Base-by-base conservation (phyloP, 2,888 invertebrate species). In the Hyppa rectilinea region DNA sequence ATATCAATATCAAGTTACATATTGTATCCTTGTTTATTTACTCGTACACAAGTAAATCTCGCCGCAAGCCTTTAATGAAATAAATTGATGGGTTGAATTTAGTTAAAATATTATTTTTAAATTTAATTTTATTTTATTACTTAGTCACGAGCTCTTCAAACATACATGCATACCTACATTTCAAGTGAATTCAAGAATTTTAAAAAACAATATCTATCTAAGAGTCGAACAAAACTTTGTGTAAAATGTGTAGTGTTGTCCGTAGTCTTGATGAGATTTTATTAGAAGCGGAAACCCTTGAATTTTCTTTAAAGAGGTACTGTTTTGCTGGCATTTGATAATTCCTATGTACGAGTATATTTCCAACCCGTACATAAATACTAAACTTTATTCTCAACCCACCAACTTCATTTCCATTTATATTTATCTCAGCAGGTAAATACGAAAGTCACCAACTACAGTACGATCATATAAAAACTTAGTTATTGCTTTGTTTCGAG, bases 391-490 rank as follows among this genome's bases (percentile, higher is more conserved):
- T 47, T 53, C 26, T 50, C 26, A 60, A 36, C 10, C 49, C n/a
- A 55, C 52, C 29, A 38, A 63, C 26, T 73, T 67, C 10, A 74
- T 75, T 75, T 59, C 26, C 31, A 36, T 71, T 63, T 66, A 4
- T 40, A 61, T 75, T 58, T 53, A 40, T 45, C 34, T 26, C 12
- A 29, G 34, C 45, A 60, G 43, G 43, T 43, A 40, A 52, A 40
- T 43, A 26, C 38, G 9, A 58, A 53, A 62, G 26, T 52, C 47
- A 26, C 36, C 38, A 61, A 53, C 75, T 76, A 75, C 36, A 65
- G 36, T 65, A n/a, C 4, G n/a, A 66, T 65, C 38, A 67, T 71
- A 60, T 59, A 63, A 70, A 74, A 71, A 74, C 55, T 73, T 75
- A 74, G 75, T 75, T 71, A 75, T 66, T 53, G 38, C 20, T 43